Evolutionary conservation across 2,888 invertebrate genomes (phyloP), one percentile per base, ranked within the genome.

Genomic region (Acronicta leporina): DNA sequence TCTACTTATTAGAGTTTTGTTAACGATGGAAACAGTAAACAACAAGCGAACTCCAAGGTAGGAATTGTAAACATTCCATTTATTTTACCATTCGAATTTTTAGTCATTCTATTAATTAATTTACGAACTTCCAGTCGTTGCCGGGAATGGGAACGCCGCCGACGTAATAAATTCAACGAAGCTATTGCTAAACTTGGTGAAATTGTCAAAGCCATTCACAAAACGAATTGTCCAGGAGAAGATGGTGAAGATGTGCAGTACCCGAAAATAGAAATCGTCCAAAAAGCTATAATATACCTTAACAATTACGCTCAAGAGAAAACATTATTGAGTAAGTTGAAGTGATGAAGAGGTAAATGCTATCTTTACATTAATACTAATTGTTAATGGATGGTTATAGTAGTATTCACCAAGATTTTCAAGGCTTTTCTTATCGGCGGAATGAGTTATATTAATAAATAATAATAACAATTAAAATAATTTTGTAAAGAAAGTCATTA

Each of bases 61-160:
- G 33, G n/a, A 20, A 53, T 6, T 42, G 14, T 16, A 49, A 62
- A 48, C 27, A 54, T 30, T 69, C 9, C 11, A 4, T 13, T 38
- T 38, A 38, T n/a, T 13, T 10, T 20, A 1, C 10, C 10, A 33
- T 33, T 5, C 4, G 10, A 20, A 20, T 20, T 20, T 3, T 20
- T 20, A 20, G 4, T 20, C 4, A 20, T 20, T 20, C 20, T 4
- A 20, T 20, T 20, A 20, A 20, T 20, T 30, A 30, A 30, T 30
- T 35, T 11, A 35, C 13, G 13, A 35, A 52, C 2, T 88, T 90
- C 54, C 80, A 96, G 96, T 83, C 95, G 96, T 81, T 95, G 95
- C 71, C 95, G 96, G 80, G 95, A 96, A 92, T 97, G 96, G 96
- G 96, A 96, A 90, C 95, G 96, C 80, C 95, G 96, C 80, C 93